Conservation (phyloP, 2,797 vertebrate genomes). For the Chrosomus eos region DNA sequence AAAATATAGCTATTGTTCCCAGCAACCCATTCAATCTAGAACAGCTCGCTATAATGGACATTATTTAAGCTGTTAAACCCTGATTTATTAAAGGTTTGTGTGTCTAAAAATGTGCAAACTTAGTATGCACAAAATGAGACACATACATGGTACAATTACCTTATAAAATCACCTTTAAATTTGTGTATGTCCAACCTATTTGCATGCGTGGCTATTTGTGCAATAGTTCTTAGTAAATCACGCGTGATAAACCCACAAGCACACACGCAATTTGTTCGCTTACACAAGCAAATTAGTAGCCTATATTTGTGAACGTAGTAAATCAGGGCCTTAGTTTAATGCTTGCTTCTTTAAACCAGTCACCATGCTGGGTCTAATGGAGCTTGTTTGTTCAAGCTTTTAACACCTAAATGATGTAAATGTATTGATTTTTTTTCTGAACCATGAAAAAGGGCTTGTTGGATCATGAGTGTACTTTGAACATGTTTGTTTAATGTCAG, state of each 20-base stretch:
- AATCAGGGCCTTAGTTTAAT: not conserved
- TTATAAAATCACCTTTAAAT: not conserved
- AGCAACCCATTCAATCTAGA: not conserved
- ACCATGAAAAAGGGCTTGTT: slow-evolving; percentile 6
- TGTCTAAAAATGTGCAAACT: not conserved
- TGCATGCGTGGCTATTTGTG: not conserved
- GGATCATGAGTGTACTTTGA: slow-evolving; percentile 37
- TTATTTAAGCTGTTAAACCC: not conserved
- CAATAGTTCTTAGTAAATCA: slow-evolving; percentile 1
- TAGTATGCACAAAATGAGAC: not conserved
- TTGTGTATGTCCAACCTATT: too few relatives aligned
- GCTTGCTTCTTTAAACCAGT: not conserved
- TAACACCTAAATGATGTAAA: slow-evolving; percentile 38
- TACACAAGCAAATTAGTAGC: not conserved
- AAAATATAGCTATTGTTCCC: not conserved
- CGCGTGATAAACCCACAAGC: not conserved
- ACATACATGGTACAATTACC: not conserved
- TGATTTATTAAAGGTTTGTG: not conserved
- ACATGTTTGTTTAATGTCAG: slow-evolving; percentile 52
- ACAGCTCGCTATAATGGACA: not conserved
- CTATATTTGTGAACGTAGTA: not conserved
- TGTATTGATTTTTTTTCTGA: not conserved
- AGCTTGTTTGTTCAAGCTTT: slow-evolving; percentile 14
- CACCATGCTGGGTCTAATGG: not conserved
- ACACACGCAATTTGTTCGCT: not conserved